These are phyloP conservation scores for Rhopalosiphum padi DNA, from an alignment of 1,140 invertebrate genomes.

Conservation along the genomic window DNA sequence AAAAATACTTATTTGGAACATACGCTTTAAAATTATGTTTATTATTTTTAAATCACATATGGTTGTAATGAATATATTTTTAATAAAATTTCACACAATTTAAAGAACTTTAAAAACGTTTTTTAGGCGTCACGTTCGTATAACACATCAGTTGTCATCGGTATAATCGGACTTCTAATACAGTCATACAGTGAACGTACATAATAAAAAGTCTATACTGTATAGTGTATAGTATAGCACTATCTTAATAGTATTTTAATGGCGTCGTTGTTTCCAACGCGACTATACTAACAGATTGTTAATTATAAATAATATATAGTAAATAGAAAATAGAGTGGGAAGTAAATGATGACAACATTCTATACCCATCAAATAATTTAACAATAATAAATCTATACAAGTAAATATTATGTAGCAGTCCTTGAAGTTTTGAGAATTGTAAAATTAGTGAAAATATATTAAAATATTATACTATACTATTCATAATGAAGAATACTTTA, in stretches of 20 bases:
- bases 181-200: not conserved
- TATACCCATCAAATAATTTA: not conserved
- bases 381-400: not conserved
- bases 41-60: not conserved
- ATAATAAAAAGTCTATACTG: not conserved
- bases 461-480: not conserved
- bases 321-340: not conserved
- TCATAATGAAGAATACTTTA: not conserved
- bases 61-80: not conserved
- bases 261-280: not conserved
- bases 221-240: not conserved
- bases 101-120: not conserved
- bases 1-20: not conserved
- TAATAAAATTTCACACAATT: not conserved
- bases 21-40: not conserved
- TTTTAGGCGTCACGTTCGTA: not conserved
- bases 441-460: not conserved
- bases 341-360: not conserved
- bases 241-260: constrained; percentile 13
- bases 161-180: not conserved
- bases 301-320: not conserved
- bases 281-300: not conserved
- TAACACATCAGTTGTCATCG: not conserved
- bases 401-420: not conserved
- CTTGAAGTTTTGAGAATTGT: not conserved